These are phyloP conservation scores for Drosophila emarginata DNA, from an alignment of 2,888 invertebrate genomes.

Conservation along the genomic window DNA sequence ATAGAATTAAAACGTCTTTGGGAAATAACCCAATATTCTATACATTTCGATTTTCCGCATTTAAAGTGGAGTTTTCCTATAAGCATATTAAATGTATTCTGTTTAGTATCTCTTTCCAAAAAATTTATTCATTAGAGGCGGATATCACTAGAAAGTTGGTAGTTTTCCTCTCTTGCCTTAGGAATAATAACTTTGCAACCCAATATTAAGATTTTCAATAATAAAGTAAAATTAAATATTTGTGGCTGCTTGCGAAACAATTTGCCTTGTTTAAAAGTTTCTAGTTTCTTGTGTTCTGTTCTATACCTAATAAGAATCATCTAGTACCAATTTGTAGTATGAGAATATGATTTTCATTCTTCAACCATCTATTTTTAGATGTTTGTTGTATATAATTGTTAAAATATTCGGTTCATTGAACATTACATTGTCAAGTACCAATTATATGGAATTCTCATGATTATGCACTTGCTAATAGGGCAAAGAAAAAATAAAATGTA, in stretches of 20 bases:
- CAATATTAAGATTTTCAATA: too few relatives aligned
- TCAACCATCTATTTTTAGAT: background rate
- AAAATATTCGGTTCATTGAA: background rate
- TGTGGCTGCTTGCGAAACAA: too few relatives aligned
- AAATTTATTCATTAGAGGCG: too few relatives aligned
- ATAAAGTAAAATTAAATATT: too few relatives aligned
- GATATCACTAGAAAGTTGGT: too few relatives aligned
- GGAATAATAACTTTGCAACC: too few relatives aligned
- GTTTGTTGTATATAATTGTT: background rate
- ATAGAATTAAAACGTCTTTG: slow-evolving; percentile 68
- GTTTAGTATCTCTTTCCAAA: background rate
- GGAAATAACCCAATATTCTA: slow-evolving; percentile 51
- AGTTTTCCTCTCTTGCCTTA: too few relatives aligned
- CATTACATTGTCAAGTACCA: background rate
- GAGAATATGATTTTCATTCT: background rate
- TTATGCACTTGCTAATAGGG: slow-evolving; percentile 56
- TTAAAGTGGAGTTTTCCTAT: background rate
- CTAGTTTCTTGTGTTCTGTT: too few relatives aligned
- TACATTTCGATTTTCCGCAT: background rate
- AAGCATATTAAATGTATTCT: background rate
- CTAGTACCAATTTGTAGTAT: background rate
- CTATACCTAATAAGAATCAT: too few relatives aligned
- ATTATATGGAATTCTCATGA: background rate
- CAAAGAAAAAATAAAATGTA: slow-evolving; percentile 28
- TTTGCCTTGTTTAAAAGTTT: too few relatives aligned